Evolutionary conservation across 2,888 invertebrate species (phyloP).

Genomic region (Zaprionus obscuricornis): DNA sequence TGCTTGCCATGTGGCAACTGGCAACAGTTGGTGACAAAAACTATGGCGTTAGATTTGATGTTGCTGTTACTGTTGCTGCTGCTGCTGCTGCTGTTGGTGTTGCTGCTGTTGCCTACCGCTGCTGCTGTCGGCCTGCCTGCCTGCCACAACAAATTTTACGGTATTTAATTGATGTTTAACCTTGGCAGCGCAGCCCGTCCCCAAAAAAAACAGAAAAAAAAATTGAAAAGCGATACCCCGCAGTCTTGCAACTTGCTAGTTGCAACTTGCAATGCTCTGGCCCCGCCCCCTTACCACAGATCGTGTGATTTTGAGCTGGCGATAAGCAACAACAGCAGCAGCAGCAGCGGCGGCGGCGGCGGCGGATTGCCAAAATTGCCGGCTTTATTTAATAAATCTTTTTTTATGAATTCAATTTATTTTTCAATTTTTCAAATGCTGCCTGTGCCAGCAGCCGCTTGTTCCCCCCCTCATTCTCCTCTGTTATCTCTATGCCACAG

Average conservation of each 20-base stretch:
- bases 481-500: no score
- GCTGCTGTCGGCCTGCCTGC: constrained; percentile 14
- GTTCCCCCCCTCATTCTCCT: no score
- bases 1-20: constrained; percentile 30
- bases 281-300: constrained; percentile 21
- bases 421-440: constrained; percentile 71
- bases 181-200: constrained; percentile 54
- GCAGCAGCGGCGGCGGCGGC: no score
- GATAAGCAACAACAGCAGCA: constrained; percentile 58
- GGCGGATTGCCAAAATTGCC: constrained; percentile 69
- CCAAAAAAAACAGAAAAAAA: constrained; percentile 7
- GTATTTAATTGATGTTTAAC: constrained; percentile 78
- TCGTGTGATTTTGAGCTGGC: constrained; percentile 56
- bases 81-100: constrained; percentile 16
- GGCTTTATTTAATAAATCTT: constrained; percentile 69
- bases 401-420: constrained; percentile 72
- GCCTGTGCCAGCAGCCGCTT: constrained; percentile 38
- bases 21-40: constrained; percentile 59
- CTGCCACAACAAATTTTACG: constrained; percentile 43
- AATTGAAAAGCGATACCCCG: constrained; percentile 44
- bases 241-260: constrained; percentile 40
- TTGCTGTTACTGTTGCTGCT: constrained; percentile 41
- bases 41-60: constrained; percentile 58
- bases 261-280: constrained; percentile 19
- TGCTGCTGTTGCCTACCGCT: no score